Conservation (phyloP, 2,797 vertebrate species). For the Pseudomugil gertrudae region DNA sequence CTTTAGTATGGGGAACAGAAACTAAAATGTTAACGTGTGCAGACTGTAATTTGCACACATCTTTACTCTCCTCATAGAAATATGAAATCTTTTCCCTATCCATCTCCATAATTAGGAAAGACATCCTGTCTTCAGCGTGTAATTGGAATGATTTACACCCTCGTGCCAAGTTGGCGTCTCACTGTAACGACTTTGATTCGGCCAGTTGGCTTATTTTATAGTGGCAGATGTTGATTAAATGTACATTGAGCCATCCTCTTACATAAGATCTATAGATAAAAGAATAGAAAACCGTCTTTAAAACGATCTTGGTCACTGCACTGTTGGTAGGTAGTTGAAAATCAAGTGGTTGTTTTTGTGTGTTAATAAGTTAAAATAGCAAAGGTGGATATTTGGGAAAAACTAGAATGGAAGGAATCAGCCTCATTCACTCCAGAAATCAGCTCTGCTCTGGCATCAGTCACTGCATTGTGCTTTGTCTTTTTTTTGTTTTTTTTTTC, state of each 20-base stretch:
- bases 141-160: conserved; percentile 76
- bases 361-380: not conserved
- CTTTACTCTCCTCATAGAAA: conserved; percentile 52
- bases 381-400: not conserved
- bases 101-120: conserved; percentile 76
- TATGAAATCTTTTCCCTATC: conserved; percentile 67
- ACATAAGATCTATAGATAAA: conserved; percentile 36
- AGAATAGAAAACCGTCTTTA: conserved; percentile 39
- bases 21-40: conserved; percentile 31
- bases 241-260: conserved; percentile 59
- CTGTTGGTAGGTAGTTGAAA: conserved; percentile 7
- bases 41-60: conserved; percentile 50
- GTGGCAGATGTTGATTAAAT: conserved; percentile 76
- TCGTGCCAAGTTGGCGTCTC: conserved; percentile 72
- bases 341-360: not conserved
- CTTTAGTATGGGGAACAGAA: conserved; percentile 6
- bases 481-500: too few relatives aligned
- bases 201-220: conserved; percentile 70
- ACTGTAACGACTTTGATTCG: conserved; percentile 61
- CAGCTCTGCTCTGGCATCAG: conserved; percentile 5
- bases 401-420: conserved; percentile 2
- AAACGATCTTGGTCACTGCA: conserved; percentile 27
- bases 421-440: conserved; percentile 5
- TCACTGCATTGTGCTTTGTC: not conserved
- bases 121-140: conserved; percentile 73